Conservation (phyloP, 2,797 vertebrate species). For the Heterohyrax brucei region DNA sequence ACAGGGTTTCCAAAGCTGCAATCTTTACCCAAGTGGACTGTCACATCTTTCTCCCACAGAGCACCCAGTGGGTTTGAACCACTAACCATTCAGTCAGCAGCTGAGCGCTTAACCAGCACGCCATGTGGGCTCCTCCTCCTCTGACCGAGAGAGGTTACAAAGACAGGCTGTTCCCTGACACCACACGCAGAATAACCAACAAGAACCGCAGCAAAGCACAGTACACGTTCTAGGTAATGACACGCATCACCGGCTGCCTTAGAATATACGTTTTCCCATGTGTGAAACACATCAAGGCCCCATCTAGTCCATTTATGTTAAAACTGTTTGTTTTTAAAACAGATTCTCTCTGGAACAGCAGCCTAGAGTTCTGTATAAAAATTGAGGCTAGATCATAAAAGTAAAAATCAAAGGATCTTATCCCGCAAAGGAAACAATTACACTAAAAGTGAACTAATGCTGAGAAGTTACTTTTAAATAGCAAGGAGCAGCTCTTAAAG, state of each 20-base stretch:
- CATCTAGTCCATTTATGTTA: not conserved
- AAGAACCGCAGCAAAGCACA: accelerated
- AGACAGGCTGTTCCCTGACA: not conserved
- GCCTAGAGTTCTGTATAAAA: not conserved
- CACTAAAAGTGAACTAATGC: slow-evolving; percentile 4
- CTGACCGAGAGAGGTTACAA: not conserved
- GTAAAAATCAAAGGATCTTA: slow-evolving; percentile 2
- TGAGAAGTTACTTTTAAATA: slow-evolving; percentile 45
- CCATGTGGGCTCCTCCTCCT: not conserved
- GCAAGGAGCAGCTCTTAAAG: not conserved
- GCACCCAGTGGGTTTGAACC: not conserved
- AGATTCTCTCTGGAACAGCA: not conserved
- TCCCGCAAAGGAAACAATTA: not conserved
- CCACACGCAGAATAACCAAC: not conserved
- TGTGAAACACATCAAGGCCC: not conserved
- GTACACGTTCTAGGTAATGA: accelerated
- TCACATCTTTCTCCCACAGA: not conserved
- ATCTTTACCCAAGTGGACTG: not conserved
- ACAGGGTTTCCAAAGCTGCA: no score
- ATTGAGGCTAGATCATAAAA: slow-evolving; percentile 1
- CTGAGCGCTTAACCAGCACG: no score
- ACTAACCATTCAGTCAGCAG: not conserved
- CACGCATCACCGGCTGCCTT: not conserved
- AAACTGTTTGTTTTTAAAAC: slow-evolving; percentile 21
- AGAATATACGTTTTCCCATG: not conserved